phyloP scores from a whole-genome alignment of 2,888 invertebrate genomes.

The Stramonita haemastoma region DNA sequence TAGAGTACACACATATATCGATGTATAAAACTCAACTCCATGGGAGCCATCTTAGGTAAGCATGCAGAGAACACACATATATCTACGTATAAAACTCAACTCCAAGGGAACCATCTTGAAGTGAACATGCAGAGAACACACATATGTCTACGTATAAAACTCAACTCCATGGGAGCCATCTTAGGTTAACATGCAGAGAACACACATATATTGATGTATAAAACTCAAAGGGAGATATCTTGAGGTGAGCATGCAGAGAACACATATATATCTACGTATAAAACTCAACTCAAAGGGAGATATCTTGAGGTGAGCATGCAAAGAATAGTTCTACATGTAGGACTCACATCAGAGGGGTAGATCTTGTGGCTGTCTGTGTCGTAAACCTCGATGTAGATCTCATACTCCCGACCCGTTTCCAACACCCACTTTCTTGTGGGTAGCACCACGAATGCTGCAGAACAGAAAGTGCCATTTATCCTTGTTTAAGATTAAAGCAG shows the following conservation, averaged over 20 bases:
- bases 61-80: background rate
- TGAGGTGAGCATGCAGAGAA: background rate
- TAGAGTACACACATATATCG: background rate
- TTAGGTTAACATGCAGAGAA: background rate
- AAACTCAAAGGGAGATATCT: background rate
- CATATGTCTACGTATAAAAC: background rate
- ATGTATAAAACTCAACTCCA: background rate
- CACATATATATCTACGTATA: background rate
- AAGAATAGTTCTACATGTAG: background rate
- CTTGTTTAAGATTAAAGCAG: background rate
- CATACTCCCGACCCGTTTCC: slow-evolving; percentile 84
- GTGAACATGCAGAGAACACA: too few relatives aligned
- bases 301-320: background rate
- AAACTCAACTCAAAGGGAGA: background rate
- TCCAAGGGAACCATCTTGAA: too few relatives aligned
- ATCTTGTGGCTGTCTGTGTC: slow-evolving; percentile 81
- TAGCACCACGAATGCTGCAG: slow-evolving; percentile 79
- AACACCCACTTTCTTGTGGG: slow-evolving; percentile 88
- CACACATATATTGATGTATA: background rate
- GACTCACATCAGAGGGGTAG: slow-evolving; percentile 74
- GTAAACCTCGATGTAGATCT: slow-evolving; percentile 84
- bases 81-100: slow-evolving; percentile 46
- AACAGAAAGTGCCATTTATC: background rate
- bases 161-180: background rate
- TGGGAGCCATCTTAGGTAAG: background rate